Percentiles rank a stretch among this genome's conserved stretches.
These are phyloP conservation scores for Microctenopoma stevenorrisi DNA, from an alignment of 2,797 vertebrate genomes.

Conservation along the genomic window DNA sequence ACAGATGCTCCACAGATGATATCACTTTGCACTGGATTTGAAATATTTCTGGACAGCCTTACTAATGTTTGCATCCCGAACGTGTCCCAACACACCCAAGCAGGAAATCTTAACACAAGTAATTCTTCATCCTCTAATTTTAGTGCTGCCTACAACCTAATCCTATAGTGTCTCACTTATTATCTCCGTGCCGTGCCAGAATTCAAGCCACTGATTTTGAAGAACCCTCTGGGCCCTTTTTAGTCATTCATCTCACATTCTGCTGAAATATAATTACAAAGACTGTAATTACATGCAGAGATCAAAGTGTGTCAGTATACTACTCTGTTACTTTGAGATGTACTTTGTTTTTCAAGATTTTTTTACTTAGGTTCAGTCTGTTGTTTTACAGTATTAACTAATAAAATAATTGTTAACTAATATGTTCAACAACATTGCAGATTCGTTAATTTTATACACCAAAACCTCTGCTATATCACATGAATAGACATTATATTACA, in stretches of 20 bases:
- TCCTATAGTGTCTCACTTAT: constrained; percentile 39
- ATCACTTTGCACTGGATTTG: constrained; percentile 14
- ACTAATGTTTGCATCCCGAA: constrained; percentile 34
- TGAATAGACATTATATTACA: background rate
- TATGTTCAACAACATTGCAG: background rate
- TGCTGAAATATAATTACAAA: constrained; percentile 72
- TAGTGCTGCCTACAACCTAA: constrained; percentile 38
- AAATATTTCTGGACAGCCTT: constrained; percentile 23
- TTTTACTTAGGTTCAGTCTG: constrained; percentile 1
- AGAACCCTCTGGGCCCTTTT: constrained; percentile 53
- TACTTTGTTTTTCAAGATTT: constrained; percentile 35
- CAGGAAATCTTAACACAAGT: constrained; percentile 45
- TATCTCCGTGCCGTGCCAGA: constrained; percentile 31
- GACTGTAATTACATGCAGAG: constrained; percentile 67
- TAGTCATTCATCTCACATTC: constrained; percentile 69
- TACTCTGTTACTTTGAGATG: constrained; percentile 38
- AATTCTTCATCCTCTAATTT: constrained; percentile 63
- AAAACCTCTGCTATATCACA: background rate
- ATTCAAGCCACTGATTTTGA: constrained; percentile 49
- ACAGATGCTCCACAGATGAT: background rate
- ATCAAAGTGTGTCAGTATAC: constrained; percentile 68
- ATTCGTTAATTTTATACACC: background rate
- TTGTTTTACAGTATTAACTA: constrained; percentile 12
- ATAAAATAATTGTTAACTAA: background rate
- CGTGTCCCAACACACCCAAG: constrained; percentile 47